Base-by-base conservation (phyloP, 2,113 vertebrate species). In the Trogon melanurus region DNA sequence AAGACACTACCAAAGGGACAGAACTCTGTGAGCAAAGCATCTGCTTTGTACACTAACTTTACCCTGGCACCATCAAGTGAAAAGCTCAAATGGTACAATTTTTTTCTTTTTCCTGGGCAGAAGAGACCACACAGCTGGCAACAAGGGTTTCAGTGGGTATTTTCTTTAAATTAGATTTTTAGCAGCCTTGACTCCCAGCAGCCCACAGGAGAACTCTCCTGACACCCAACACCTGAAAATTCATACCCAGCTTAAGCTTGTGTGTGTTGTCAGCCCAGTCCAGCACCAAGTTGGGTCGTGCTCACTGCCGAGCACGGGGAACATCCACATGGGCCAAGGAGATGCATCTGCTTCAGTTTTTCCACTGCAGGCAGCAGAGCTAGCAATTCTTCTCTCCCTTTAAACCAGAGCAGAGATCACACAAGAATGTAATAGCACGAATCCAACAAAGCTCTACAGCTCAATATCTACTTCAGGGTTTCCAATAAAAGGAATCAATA, bases 271-370 rank as follows among this genome's bases (percentile, higher is more conserved):
- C 41, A 41, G 41, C 41, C 41, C 41, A 41, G 41, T 41, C 41
- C 41, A 11, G 3, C 16, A 18, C 12, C 7, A 0, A 18, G 22
- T 23, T 12, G 20, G 29, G 23, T 72, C 44, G 4, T 1, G 21
- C n/a, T 71, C n/a, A 6, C 20, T 23, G 27, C 9, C 2, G 1
- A 53, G 41, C 48, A 23, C 21, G 3, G 5, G 15, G 20, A 69
- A 29, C 14, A 44, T 36, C 67, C 36, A 6, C 13, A 16, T 7
- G n/a, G 1, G 61, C n/a, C 82, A 25, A 18, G 38, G 38, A 45
- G 60, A 12, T 3, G 5, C 65, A 44, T 16, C 50, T 47, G 8
- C 62, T 79, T 54, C 50, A 18, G 14, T 6, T 79, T 56, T 61
- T 23, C 56, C 41, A 79, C 45, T 26, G 32, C 41, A 51, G 62